Conservation (phyloP, 2,113 vertebrate genomes). For the Xyliphius kryptos region DNA sequence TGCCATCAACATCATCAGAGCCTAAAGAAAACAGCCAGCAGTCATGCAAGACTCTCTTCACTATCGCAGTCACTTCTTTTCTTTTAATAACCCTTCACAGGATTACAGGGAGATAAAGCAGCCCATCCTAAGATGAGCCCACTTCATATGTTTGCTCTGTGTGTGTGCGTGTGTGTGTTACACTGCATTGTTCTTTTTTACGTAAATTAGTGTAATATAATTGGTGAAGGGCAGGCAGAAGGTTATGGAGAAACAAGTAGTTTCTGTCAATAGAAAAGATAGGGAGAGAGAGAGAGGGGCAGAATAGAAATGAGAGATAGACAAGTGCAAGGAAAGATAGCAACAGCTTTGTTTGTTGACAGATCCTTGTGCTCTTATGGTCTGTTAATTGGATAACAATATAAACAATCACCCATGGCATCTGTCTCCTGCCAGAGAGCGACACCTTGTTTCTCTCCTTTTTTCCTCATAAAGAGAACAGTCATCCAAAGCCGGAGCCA, state of each 20-base stretch:
- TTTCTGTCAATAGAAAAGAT: constrained; percentile 19
- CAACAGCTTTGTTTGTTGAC: constrained; percentile 99
- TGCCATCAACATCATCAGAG: constrained; percentile 43
- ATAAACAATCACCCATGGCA: constrained; percentile 98
- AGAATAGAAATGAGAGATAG: constrained; percentile 58
- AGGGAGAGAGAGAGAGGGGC: constrained; percentile 62
- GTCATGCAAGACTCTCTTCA: constrained; percentile 26
- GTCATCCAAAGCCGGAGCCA: constrained; percentile 50
- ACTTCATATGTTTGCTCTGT: constrained; percentile 32
- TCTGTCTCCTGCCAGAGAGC: constrained; percentile 78
- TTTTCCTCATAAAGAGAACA: constrained; percentile 61
- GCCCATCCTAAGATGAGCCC: constrained; percentile 35
- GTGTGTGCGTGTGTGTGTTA: constrained; percentile 48
- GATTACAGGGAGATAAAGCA: constrained; percentile 39
- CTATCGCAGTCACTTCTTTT: constrained; percentile 29
- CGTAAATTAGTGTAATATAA: constrained; percentile 37
- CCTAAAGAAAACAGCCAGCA: constrained; percentile 36
- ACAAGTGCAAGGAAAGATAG: constrained; percentile 69
- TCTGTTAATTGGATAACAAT: constrained; percentile 98
- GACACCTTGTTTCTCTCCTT: constrained; percentile 70
- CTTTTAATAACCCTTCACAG: constrained; percentile 43
- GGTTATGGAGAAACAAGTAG: constrained; percentile 36
- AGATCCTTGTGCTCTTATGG: constrained; percentile 90
- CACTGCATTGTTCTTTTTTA: constrained; percentile 27
- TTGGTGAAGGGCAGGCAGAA: constrained; percentile 35